Evolutionary conservation across 2,797 vertebrate genomes (phyloP).

Genomic region (Gymnodraco acuticeps): DNA sequence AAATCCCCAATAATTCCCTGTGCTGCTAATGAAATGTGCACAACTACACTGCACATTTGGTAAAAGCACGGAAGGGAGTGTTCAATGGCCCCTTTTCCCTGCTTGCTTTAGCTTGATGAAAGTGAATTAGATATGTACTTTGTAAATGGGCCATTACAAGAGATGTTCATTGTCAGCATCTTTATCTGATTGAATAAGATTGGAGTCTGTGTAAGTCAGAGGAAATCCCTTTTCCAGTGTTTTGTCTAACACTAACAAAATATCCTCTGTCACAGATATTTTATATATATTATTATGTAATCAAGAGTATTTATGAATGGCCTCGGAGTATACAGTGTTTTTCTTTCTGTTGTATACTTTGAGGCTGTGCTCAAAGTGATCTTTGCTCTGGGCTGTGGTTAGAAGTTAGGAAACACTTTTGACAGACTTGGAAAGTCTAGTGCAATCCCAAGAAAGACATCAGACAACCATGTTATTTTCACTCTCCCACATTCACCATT

Average conservation of each 20-base stretch:
- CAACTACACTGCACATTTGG: constrained; percentile 53
- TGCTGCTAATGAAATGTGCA: constrained; percentile 63
- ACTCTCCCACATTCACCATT: not conserved
- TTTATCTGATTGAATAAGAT: constrained; percentile 64
- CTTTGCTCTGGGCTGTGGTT: not conserved
- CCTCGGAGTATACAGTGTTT: not conserved
- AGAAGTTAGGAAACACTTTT: constrained; percentile 11
- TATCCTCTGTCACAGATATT: not conserved
- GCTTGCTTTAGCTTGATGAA: constrained; percentile 74
- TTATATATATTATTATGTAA: not conserved
- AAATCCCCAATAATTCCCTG: constrained; percentile 46
- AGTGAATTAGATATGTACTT: constrained; percentile 71
- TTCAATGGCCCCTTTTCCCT: constrained; percentile 57
- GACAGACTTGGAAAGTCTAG: not conserved
- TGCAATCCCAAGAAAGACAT: not conserved
- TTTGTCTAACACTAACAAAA: constrained; percentile 11
- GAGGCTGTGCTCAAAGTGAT: constrained; percentile 3
- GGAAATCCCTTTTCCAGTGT: constrained; percentile 8
- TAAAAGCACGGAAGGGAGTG: constrained; percentile 53
- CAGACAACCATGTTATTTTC: not conserved
- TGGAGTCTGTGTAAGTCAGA: constrained; percentile 24
- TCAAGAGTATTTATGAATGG: constrained; percentile 7
- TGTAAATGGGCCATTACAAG: constrained; percentile 65
- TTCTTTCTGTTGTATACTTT: constrained; percentile 1
- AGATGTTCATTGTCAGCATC: constrained; percentile 65